A percentile compares a stretch with the other conserved stretches of the same genome.
These are phyloP conservation scores for Copidosoma floridanum DNA, from an alignment of 1,140 invertebrate species.

Conservation along the genomic window DNA sequence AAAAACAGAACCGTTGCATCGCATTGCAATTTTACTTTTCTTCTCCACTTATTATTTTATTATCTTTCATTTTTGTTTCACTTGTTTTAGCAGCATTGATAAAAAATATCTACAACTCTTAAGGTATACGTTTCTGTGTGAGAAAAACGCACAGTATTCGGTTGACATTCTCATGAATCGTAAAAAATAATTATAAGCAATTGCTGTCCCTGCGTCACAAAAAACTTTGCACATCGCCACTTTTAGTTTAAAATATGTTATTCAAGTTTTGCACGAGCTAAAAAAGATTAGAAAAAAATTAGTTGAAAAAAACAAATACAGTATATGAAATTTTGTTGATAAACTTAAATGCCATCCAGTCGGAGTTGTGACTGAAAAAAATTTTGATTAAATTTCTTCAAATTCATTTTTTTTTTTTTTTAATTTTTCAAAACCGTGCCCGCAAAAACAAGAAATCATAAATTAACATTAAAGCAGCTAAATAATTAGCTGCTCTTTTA, in stretches of 20 bases:
- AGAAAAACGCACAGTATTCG: slow-evolving; percentile 27
- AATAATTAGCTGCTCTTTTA: slow-evolving; percentile 3
- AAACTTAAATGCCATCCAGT: too few species aligned
- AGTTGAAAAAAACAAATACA: too few species aligned
- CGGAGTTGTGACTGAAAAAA: too few species aligned
- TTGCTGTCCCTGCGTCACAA: background rate
- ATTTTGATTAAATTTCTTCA: too few species aligned
- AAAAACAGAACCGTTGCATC: slow-evolving; percentile 57
- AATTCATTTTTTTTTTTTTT: background rate
- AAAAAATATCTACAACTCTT: slow-evolving; percentile 58
- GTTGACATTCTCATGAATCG: slow-evolving; percentile 26
- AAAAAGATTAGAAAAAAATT: too few species aligned
- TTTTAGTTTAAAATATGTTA: too few species aligned
- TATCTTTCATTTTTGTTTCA: slow-evolving; percentile 6
- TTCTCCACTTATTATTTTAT: slow-evolving; percentile 7
- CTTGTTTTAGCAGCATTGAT: slow-evolving; percentile 47
- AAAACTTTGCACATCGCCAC: too few species aligned
- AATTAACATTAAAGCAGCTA: slow-evolving; percentile 12
- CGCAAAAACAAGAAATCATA: slow-evolving; percentile 1
- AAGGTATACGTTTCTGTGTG: too few species aligned
- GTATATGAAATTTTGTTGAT: too few species aligned
- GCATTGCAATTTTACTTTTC: slow-evolving; percentile 49
- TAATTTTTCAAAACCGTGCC: background rate
- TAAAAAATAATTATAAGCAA: slow-evolving; percentile 25
- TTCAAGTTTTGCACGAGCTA: too few species aligned